Evolutionary conservation across 1,140 invertebrate genomes (phyloP).

Genomic region (Drosophila pseudoananassae): DNA sequence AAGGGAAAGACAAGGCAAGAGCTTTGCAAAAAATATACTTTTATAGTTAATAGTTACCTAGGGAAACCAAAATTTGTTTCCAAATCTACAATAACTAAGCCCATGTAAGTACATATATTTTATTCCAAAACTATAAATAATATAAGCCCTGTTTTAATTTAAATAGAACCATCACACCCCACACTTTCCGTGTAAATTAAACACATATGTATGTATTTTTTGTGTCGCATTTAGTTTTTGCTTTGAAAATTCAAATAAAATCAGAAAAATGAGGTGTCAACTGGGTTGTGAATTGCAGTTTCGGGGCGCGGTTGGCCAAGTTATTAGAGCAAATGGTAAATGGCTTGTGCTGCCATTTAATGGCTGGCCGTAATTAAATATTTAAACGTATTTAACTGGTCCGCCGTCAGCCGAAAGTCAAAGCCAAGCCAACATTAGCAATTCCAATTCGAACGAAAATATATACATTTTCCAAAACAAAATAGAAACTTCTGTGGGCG

Average conservation of each 20-base stretch:
- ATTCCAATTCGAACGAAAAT: slow-evolving; percentile 16
- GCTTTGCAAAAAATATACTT: not conserved
- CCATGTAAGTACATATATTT: too few relatives aligned
- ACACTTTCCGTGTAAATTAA: too few relatives aligned
- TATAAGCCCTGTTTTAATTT: too few relatives aligned
- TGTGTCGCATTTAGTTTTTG: not conserved
- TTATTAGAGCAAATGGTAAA: slow-evolving; percentile 55
- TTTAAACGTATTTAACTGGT: slow-evolving; percentile 53
- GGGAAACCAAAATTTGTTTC: too few relatives aligned
- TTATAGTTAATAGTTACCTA: too few relatives aligned
- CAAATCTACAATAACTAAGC: too few relatives aligned
- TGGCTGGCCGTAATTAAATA: slow-evolving; percentile 72
- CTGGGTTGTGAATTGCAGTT: slow-evolving; percentile 49
- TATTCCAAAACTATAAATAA: too few relatives aligned
- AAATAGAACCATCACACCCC: too few relatives aligned
- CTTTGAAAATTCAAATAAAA: slow-evolving; percentile 6
- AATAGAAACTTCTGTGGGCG: slow-evolving; percentile 22
- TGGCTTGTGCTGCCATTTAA: slow-evolving; percentile 54
- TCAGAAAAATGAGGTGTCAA: slow-evolving; percentile 56
- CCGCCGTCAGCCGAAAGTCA: slow-evolving; percentile 48
- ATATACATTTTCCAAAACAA: slow-evolving; percentile 34
- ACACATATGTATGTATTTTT: too few relatives aligned
- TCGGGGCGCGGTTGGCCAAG: slow-evolving; percentile 52
- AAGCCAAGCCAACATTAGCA: slow-evolving; percentile 62
- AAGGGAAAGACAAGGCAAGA: slow-evolving; percentile 1